These are phyloP conservation scores for Thera britannica DNA, from an alignment of 2,888 invertebrate genomes.

Conservation along the genomic window DNA sequence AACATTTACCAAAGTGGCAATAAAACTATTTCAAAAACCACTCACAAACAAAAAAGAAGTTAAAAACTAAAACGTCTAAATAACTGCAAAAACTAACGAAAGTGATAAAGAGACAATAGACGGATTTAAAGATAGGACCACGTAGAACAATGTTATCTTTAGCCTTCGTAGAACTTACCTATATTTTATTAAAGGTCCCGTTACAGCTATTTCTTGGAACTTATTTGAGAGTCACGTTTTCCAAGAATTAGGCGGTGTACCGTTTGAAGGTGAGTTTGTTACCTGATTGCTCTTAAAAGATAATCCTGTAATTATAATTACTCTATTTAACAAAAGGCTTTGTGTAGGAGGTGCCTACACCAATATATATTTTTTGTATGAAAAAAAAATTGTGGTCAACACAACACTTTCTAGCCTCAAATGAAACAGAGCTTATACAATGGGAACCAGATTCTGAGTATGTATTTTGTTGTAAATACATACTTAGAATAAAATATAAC, in stretches of 20 bases:
- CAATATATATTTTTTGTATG: too few relatives aligned
- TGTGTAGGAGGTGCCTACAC: too few relatives aligned
- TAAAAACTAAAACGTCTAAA: slow-evolving; percentile 22
- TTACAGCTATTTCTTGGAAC: slow-evolving; percentile 24
- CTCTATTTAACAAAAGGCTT: background rate
- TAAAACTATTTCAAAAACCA: background rate
- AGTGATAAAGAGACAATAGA: slow-evolving; percentile 31
- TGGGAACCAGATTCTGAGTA: too few relatives aligned
- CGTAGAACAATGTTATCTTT: slow-evolving; percentile 31
- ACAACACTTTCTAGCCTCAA: too few relatives aligned
- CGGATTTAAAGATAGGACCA: slow-evolving; percentile 29
- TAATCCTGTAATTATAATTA: background rate
- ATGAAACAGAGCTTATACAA: too few relatives aligned
- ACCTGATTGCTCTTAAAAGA: background rate
- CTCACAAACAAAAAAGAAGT: slow-evolving; percentile 23
- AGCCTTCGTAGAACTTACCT: slow-evolving; percentile 24
- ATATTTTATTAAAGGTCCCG: slow-evolving; percentile 20
- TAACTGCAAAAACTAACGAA: slow-evolving; percentile 29
- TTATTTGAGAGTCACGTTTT: slow-evolving; percentile 7
- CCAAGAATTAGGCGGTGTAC: slow-evolving; percentile 1
- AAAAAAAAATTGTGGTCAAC: too few relatives aligned
- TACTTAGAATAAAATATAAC: too few relatives aligned
- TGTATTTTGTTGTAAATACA: too few relatives aligned
- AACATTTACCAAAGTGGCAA: too few relatives aligned
- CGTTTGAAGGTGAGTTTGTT: background rate